Evolutionary conservation across 1,140 invertebrate genomes (phyloP).

Genomic region (Whitmania pigra): DNA sequence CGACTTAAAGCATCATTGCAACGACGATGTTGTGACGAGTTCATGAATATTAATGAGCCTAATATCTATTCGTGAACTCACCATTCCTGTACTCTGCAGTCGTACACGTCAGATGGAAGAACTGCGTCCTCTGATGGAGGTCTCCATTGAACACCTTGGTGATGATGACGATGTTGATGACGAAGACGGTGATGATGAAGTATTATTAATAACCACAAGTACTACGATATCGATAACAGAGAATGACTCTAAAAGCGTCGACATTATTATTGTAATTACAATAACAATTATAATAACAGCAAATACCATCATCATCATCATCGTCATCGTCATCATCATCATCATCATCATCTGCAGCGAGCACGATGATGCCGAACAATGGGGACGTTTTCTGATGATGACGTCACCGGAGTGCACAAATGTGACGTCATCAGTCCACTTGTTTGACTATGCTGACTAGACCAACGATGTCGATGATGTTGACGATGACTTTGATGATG

Average conservation of each 20-base stretch:
- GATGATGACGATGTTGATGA: no score
- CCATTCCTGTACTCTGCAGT: slow-evolving; percentile 10
- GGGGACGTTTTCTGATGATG: neutral
- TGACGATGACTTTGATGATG: neutral
- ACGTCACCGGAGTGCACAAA: neutral
- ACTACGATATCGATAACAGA: no score
- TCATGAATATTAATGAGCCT: no score
- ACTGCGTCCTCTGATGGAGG: neutral
- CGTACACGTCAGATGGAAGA: neutral
- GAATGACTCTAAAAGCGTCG: no score
- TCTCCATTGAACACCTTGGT: slow-evolving; percentile 2
- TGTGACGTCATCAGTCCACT: no score
- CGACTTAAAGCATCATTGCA: no score
- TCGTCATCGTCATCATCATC: slow-evolving; percentile 11
- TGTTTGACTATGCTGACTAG: neutral
- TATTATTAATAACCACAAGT: no score
- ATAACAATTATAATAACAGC: no score
- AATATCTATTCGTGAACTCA: neutral
- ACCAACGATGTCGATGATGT: neutral
- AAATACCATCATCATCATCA: neutral
- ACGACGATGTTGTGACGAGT: no score
- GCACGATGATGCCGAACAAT: neutral
- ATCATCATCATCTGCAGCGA: neutral
- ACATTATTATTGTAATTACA: no score
- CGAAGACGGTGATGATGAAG: no score